phyloP scores from a whole-genome alignment of 2,888 invertebrate species.

The Eucera pruinosa region DNA sequence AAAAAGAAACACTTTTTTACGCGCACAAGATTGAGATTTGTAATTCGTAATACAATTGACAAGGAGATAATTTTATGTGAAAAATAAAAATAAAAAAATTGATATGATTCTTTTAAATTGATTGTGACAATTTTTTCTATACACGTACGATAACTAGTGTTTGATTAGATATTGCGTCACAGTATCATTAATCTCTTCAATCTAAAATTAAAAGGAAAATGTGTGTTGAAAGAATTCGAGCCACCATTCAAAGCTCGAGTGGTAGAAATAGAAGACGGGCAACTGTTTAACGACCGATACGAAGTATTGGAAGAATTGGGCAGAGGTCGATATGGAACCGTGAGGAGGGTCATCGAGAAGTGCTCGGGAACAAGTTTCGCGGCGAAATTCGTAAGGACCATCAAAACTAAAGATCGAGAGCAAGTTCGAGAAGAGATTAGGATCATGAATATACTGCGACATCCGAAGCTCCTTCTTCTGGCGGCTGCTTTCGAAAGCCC shows the following conservation, averaged over 20 bases:
- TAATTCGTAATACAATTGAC: no score
- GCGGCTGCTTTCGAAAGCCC: conserved; percentile 92
- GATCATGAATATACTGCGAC: conserved; percentile 93
- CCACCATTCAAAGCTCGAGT: conserved; percentile 76
- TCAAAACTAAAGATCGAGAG: conserved; percentile 89
- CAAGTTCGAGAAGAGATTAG: conserved; percentile 93
- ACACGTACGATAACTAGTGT: no score
- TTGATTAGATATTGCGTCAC: no score
- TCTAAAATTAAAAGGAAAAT: no score
- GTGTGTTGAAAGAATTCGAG: conserved; percentile 63
- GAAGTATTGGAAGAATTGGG: conserved; percentile 90
- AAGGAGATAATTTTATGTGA: no score
- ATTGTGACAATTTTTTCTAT: no score
- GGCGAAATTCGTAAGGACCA: conserved; percentile 92
- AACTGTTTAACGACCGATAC: conserved; percentile 87
- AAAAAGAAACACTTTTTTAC: neutral
- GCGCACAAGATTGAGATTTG: no score
- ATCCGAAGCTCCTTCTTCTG: conserved; percentile 93
- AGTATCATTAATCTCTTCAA: no score
- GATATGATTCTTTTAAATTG: no score
- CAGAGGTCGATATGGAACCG: conserved; percentile 90
- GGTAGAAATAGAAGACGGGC: conserved; percentile 86
- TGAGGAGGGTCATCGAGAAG: conserved; percentile 89
- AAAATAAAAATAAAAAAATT: no score
- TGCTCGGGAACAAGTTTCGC: conserved; percentile 88